These are phyloP conservation scores for Philotrypesis tridentata DNA, from an alignment of 1,140 invertebrate genomes.

Conservation along the genomic window DNA sequence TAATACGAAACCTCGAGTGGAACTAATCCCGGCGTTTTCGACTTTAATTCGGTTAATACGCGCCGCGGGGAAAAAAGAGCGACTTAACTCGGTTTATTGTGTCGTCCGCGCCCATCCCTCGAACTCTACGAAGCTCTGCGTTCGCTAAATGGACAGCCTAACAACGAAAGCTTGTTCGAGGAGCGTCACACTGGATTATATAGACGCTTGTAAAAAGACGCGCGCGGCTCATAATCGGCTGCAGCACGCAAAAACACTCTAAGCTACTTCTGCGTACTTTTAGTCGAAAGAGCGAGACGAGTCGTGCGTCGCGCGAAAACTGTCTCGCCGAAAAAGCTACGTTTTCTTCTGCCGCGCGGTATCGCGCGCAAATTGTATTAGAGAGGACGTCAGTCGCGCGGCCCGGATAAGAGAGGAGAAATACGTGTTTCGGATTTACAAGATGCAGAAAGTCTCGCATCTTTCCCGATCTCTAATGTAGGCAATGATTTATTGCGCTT, in stretches of 20 bases:
- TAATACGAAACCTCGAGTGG: no score
- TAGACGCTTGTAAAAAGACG: background rate
- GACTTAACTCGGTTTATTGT: background rate
- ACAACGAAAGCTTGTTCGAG: no score
- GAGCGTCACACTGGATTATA: background rate
- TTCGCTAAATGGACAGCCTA: no score
- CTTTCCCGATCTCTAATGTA: conserved; percentile 33
- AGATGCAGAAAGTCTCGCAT: background rate
- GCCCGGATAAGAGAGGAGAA: background rate
- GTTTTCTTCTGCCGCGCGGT: background rate
- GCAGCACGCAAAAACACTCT: no score
- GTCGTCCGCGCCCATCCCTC: no score
- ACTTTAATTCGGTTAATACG: no score
- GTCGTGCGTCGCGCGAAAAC: no score
- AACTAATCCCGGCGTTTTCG: no score
- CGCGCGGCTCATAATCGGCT: background rate
- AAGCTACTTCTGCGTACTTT: no score
- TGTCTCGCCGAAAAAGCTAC: background rate
- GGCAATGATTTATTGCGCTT: conserved; percentile 42
- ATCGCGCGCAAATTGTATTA: background rate
- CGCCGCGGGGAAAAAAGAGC: no score
- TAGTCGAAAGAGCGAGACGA: no score
- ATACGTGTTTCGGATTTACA: conserved; percentile 19
- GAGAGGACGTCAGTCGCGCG: background rate
- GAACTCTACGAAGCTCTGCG: no score